These are phyloP conservation scores for Peromyscus polionotus DNA, from an alignment of 2,113 vertebrate species.

Conservation along the genomic window DNA sequence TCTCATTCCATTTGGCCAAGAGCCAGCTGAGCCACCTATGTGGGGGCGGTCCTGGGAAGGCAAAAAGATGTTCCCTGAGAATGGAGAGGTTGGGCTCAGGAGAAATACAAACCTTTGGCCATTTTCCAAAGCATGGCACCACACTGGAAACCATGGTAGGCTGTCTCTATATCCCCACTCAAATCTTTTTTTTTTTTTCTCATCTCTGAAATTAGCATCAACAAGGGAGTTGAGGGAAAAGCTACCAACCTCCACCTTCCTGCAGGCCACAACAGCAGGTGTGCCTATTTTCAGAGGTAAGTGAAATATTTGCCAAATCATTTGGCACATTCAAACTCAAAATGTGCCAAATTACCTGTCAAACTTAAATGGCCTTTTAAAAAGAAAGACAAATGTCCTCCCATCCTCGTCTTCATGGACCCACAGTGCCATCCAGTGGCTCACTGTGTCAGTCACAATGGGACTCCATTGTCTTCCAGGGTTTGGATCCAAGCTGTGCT, in stretches of 20 bases:
- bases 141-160: neutral
- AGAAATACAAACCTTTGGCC: neutral
- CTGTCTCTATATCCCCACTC: neutral
- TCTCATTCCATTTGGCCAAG: constrained; percentile 12
- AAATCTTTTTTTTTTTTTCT: constrained; percentile 66
- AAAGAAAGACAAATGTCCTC: constrained; percentile 78
- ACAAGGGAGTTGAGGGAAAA: neutral
- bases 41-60: neutral
- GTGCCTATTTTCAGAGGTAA: constrained; percentile 86
- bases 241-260: constrained; percentile 61
- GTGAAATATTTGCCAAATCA: constrained; percentile 87
- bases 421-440: constrained; percentile 87
- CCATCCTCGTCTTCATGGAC: constrained; percentile 50
- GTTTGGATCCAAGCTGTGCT: constrained; percentile 49
- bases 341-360: constrained; percentile 88
- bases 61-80: constrained; percentile 20
- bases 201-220: constrained; percentile 73
- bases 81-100: neutral
- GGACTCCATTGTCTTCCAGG: constrained; percentile 64
- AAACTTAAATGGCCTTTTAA: constrained; percentile 78
- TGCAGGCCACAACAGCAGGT: constrained; percentile 83
- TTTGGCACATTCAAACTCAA: constrained; percentile 85
- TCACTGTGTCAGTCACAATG: constrained; percentile 18
- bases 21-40: constrained; percentile 26
- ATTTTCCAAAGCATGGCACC: constrained; percentile 13